Evolutionary conservation across 2,797 vertebrate genomes (phyloP), one percentile per base, ranked within the genome.

Genomic region (Pogoniulus pusillus): DNA sequence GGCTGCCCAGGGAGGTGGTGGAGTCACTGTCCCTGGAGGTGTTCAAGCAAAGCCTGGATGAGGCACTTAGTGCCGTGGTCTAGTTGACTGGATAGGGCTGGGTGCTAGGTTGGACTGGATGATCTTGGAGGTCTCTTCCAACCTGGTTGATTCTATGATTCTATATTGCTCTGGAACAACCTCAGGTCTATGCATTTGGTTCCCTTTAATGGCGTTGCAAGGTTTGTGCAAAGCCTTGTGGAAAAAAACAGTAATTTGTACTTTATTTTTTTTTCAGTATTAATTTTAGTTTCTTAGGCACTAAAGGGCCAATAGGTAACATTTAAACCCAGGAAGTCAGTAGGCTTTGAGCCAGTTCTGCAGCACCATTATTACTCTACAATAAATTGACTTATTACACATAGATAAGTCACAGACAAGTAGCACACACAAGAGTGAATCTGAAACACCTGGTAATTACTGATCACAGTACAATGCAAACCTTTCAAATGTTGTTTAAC

Each of bases 401-500:
- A 54, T 6, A 55, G 45, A 55, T 37, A 82, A 89, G 20, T 62
- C 54, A 80, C 43, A 87, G 65, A 80, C 72, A 75, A 91, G 32
- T 29, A 51, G 29, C 49, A 74, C 20, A 87, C 85, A 73, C 55
- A 72, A 37, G 53, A 72, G 10, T 20, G 59, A 91, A 72, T 68
- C 57, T 70, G 74, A 93, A 89, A 57, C n/a, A 76, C 49, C 17
- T 53, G 85, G 26, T 72, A 87, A 78, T 91, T 90, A 58, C 43
- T 35, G 49, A 87, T 66, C 57, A 70, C 14, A 47, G 41, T 15
- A 79, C 45, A 83, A 71, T 47, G 39, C 34, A 81, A 54, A 70
- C 73, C 63, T 81, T 90, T 93, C 35, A 51, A 37, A 32, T 3
- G 5, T 68, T 87, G 59, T 89, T 83, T 83, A 94, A 66, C 62